phyloP scores from a whole-genome alignment of 1,140 invertebrate species.

The Drosophila pruinosa region DNA sequence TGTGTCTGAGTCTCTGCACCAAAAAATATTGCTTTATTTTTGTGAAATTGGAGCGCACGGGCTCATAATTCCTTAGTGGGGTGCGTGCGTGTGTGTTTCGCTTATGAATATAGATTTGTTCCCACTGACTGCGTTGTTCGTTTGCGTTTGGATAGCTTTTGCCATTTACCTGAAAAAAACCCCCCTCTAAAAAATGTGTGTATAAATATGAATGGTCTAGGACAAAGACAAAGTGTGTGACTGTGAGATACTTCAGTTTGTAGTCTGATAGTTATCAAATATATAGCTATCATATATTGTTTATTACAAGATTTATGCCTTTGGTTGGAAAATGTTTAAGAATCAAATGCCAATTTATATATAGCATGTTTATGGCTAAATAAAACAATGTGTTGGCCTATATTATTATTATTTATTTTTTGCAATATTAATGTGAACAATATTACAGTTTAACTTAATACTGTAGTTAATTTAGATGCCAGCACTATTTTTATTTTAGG shows the following conservation, averaged over 20 bases:
- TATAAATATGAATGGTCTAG: neutral
- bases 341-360: no score
- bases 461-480: no score
- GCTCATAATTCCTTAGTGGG: slow-evolving; percentile 29
- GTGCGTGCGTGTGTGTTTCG: slow-evolving; percentile 44
- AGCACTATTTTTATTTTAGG: no score
- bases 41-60: slow-evolving; percentile 24
- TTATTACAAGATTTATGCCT: no score
- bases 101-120: slow-evolving; percentile 78
- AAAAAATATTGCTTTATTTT: slow-evolving; percentile 51
- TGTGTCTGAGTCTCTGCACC: slow-evolving; percentile 1
- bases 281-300: no score
- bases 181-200: neutral
- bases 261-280: neutral
- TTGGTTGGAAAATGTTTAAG: no score
- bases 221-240: neutral
- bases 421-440: no score
- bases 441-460: no score
- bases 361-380: no score
- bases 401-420: no score
- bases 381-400: no score
- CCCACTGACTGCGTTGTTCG: slow-evolving; percentile 50
- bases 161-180: slow-evolving; percentile 12
- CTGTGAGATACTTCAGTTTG: neutral
- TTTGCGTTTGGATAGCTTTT: slow-evolving; percentile 34